phyloP scores from a whole-genome alignment of 1,140 invertebrate species.

The Caenorhabditis briggsae region DNA sequence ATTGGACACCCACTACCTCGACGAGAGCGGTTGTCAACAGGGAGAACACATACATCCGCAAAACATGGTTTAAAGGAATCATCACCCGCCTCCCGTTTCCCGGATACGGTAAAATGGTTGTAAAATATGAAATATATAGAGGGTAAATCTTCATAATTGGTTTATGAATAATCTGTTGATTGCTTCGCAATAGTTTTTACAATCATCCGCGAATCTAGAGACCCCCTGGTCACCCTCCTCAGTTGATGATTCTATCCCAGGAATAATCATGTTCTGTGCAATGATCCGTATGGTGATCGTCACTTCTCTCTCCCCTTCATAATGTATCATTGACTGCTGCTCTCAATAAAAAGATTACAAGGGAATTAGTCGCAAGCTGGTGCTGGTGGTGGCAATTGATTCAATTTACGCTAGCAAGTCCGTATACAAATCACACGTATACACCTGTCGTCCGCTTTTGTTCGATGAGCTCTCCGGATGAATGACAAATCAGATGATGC shows the following conservation, averaged over 20 bases:
- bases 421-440: slow-evolving; percentile 39
- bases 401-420: slow-evolving; percentile 21
- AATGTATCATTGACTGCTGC: slow-evolving; percentile 53
- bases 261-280: slow-evolving; percentile 31
- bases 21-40: background rate
- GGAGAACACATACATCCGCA: slow-evolving; percentile 10
- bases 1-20: slow-evolving; percentile 4
- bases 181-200: background rate
- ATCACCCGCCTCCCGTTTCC: too few relatives aligned
- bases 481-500: slow-evolving; percentile 49
- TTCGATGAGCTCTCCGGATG: slow-evolving; percentile 52
- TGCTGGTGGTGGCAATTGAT: slow-evolving; percentile 1
- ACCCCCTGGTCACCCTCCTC: background rate
- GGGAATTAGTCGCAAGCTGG: slow-evolving; percentile 22
- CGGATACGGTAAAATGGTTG: too few relatives aligned
- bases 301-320: background rate
- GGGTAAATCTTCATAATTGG: slow-evolving; percentile 14
- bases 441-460: slow-evolving; percentile 49
- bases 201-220: too few relatives aligned
- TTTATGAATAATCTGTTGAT: slow-evolving; percentile 41
- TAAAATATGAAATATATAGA: too few relatives aligned
- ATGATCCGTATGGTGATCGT: slow-evolving; percentile 28
- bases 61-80: slow-evolving; percentile 18
- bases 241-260: background rate
- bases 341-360: slow-evolving; percentile 56